Base-by-base conservation (phyloP, 2,113 vertebrate species). In the Salvelinus fontinalis region DNA sequence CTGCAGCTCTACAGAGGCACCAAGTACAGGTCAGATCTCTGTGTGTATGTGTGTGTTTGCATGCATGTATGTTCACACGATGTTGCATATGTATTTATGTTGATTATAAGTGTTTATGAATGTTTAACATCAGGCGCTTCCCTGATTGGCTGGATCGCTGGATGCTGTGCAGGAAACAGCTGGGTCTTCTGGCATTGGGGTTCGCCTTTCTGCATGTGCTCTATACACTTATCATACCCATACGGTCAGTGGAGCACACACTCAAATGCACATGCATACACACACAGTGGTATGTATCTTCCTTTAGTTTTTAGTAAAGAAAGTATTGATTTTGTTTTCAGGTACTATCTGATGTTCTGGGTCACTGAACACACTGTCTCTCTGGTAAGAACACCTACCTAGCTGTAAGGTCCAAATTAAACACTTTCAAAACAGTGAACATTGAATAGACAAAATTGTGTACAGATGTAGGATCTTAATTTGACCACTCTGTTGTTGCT, bases 1-100 rank as follows among this genome's bases (percentile, higher is more conserved):
- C 83, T 99, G 77, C 98, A 99, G 84, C 92, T 99, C 44, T 94
- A 95, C 82, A 94, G 94, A 86, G 97, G 97, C 5, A 99, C 97
- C 13, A 99, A 99, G 81, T 99, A 97, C 88, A 90, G 73, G 91
- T 92, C 57, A 81, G 84, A 71, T 11, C 22, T 27, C 6, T 72
- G 54, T 20, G 16, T n/a, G 57, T 18, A 20, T 59, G 57, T 60
- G 57, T n/a, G 18, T 60, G 59, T 60, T n/a, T 22, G 14, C 31
- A 39, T 13, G 2, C 14, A 44, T 31, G 65, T 16, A 31, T 29
- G 65, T 67, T 27, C 4, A 54, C 3, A 54, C 49, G 0, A 44
- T 44, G 39, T 44, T 67, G 3, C 5, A 6, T 67, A 16, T 29
- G 26, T 67, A 31, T 67, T 27, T 11, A 31, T 29, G 26, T 67